Evolutionary conservation across 2,888 invertebrate genomes (phyloP).

Genomic region (Chalcis sispes): DNA sequence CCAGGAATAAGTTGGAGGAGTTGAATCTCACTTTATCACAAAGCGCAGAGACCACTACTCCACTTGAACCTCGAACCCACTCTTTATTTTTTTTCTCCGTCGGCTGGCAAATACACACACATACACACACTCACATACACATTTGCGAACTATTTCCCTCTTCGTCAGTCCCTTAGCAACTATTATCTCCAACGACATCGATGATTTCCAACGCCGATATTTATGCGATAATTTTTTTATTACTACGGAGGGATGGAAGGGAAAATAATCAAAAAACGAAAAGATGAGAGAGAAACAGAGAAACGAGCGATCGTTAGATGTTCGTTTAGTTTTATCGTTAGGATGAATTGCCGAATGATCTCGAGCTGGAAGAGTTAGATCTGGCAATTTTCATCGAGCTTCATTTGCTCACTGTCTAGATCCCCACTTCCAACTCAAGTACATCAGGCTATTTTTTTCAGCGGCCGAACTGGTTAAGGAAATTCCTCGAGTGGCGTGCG

Average conservation of each 20-base stretch:
- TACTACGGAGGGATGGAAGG: too few species aligned
- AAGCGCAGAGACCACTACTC: constrained; percentile 83
- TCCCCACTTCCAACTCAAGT: constrained; percentile 82
- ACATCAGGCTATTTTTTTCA: constrained; percentile 4
- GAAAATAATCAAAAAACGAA: not conserved
- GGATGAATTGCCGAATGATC: constrained; percentile 66
- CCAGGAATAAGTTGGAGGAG: constrained; percentile 85
- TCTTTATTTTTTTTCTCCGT: too few species aligned
- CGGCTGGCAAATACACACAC: too few species aligned
- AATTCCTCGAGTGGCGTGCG: not conserved
- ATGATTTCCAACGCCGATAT: not conserved
- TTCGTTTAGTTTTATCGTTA: constrained; percentile 28
- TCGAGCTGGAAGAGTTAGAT: constrained; percentile 87
- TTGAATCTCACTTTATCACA: constrained; percentile 83
- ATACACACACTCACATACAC: too few species aligned
- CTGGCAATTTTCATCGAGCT: constrained; percentile 78
- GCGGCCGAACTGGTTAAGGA: too few species aligned
- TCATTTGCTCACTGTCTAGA: constrained; percentile 77
- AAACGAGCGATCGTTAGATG: constrained; percentile 1
- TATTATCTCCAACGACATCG: constrained; percentile 18
- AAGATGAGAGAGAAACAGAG: too few species aligned
- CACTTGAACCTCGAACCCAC: constrained; percentile 78
- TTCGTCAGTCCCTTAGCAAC: constrained; percentile 14
- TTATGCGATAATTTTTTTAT: not conserved
- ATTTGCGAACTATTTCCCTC: constrained; percentile 3